Percentiles rank a stretch among this genome's conserved stretches.
phyloP scores from a whole-genome alignment of 2,888 invertebrate genomes.

The Hydraecia micacea region DNA sequence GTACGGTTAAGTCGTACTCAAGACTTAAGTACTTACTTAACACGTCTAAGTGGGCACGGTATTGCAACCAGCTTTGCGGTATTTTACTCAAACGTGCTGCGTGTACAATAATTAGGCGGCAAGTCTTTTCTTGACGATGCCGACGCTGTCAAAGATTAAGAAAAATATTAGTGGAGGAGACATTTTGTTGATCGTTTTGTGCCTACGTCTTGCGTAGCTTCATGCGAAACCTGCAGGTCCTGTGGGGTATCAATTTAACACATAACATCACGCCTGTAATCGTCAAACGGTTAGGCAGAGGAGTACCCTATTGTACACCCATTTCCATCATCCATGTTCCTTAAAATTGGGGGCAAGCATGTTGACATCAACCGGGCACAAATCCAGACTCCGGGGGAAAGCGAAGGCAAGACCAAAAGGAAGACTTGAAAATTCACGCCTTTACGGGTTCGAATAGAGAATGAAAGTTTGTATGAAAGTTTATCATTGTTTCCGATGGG shows the following conservation, averaged over 20 bases:
- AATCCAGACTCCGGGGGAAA: too few relatives aligned
- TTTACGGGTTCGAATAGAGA: not conserved
- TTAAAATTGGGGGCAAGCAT: too few relatives aligned
- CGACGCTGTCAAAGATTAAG: slow-evolving; percentile 62
- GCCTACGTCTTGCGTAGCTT: slow-evolving; percentile 8
- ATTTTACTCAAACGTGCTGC: slow-evolving; percentile 70
- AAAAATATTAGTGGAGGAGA: not conserved
- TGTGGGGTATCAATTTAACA: not conserved
- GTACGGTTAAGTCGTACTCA: slow-evolving; percentile 63
- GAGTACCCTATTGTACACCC: too few relatives aligned
- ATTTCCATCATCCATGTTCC: too few relatives aligned
- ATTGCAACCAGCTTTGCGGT: slow-evolving; percentile 67
- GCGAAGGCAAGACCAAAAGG: too few relatives aligned
- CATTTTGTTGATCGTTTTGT: not conserved
- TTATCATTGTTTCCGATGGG: not conserved
- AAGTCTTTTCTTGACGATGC: slow-evolving; percentile 59
- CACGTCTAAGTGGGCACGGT: slow-evolving; percentile 66
- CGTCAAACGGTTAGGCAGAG: too few relatives aligned
- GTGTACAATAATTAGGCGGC: slow-evolving; percentile 65
- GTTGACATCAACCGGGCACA: too few relatives aligned
- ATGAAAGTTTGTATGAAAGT: not conserved
- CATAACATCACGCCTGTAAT: too few relatives aligned
- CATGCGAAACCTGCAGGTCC: not conserved
- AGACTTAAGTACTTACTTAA: slow-evolving; percentile 71
- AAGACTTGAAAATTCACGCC: not conserved